Evolutionary conservation across 2,888 invertebrate genomes (phyloP).

Genomic region (Dryadula phaetusa): DNA sequence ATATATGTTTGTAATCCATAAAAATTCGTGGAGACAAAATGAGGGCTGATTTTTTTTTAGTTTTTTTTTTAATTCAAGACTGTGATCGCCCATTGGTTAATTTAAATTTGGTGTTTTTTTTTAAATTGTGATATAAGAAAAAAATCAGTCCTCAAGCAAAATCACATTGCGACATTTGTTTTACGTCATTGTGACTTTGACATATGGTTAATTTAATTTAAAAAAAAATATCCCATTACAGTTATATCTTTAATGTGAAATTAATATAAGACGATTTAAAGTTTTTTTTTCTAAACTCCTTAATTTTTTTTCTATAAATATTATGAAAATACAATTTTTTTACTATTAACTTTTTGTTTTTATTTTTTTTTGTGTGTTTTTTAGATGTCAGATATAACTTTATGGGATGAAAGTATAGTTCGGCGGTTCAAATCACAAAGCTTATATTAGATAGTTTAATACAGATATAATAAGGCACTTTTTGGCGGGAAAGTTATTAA

Average conservation of each 20-base stretch:
- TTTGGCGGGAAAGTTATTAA: slow-evolving; percentile 9
- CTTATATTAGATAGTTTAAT: slow-evolving; percentile 21
- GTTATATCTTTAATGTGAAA: slow-evolving; percentile 30
- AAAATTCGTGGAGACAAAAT: slow-evolving; percentile 57
- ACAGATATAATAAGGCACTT: slow-evolving; percentile 12
- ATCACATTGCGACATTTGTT: slow-evolving; percentile 79
- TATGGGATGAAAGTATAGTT: slow-evolving; percentile 23
- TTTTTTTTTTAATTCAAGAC: slow-evolving; percentile 21
- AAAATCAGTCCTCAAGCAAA: slow-evolving; percentile 69
- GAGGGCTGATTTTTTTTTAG: slow-evolving; percentile 61
- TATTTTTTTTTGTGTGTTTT: slow-evolving; percentile 9
- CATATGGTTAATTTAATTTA: slow-evolving; percentile 30
- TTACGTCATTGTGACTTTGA: slow-evolving; percentile 73
- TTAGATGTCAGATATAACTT: slow-evolving; percentile 26
- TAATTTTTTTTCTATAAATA: slow-evolving; percentile 15
- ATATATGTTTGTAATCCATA: slow-evolving; percentile 73
- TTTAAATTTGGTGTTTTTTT: slow-evolving; percentile 46
- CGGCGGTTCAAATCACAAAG: slow-evolving; percentile 15
- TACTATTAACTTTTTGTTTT: background rate
- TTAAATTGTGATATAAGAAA: slow-evolving; percentile 51
- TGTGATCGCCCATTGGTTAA: slow-evolving; percentile 44
- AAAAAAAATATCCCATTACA: slow-evolving; percentile 35
- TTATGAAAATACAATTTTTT: slow-evolving; percentile 17
- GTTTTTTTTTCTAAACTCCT: slow-evolving; percentile 13
- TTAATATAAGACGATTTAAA: slow-evolving; percentile 1